Evolutionary conservation across 2,113 vertebrate genomes (phyloP), one percentile per base, ranked within the genome.

Genomic region (Vimba vimba): DNA sequence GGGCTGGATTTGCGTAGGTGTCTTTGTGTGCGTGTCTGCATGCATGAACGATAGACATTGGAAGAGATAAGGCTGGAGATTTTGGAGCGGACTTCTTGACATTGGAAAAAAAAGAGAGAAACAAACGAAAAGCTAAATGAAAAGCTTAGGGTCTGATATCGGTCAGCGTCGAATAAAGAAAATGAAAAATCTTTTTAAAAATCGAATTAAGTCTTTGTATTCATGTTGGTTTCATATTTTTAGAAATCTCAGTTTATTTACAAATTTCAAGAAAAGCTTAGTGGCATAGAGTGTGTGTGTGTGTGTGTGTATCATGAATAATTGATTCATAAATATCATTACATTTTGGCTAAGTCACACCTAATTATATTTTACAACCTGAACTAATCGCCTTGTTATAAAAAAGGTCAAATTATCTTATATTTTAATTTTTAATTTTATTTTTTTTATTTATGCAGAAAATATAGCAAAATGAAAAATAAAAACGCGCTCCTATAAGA

Each of bases 1-100:
- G 66, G 77, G 80, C 68, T 47, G 59, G 75, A 84, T 86, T 84
- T 86, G 89, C 79, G 69, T 66, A 64, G 69, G 90, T 91, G 91
- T 90, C 87, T 92, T 45, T 87, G 87, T 79, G 79, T 62, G 62
- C 12, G 17, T 78, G 85, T 69, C 79, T 83, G 76, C 83, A 79
- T 52, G 83, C 83, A 78, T 86, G 83, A 87, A 43, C 9, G 83
- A 89, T 47, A 57, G 36, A 77, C n/a, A 25, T 57, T 69, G 36
- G 74, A 83, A 83, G 30, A 50, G 47, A 71, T 69, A 39, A 15
- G 55, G 27, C 15, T 73, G 82, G 30, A 39, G 50, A 73, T 83
- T 74, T 59, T 11, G 2, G 77, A 62, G 69, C 21, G 2, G 23
- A 73, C 36, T 71, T 43, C 39, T 43, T 71, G 68, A 71, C 9